Conservation (phyloP, 2,113 vertebrate genomes). For the Pluvianellus socialis region DNA sequence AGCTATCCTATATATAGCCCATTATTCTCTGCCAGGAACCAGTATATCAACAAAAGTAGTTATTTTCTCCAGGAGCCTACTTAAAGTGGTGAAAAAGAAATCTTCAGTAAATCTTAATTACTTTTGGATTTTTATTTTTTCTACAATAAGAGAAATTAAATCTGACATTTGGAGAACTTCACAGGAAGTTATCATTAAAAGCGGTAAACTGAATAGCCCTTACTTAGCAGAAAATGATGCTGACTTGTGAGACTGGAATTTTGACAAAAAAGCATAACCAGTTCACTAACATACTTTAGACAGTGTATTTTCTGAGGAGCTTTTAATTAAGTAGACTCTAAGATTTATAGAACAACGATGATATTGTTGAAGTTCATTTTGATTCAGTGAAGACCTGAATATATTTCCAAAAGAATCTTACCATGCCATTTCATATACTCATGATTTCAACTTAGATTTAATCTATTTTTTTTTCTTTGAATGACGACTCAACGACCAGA, state of each 20-base stretch:
- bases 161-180: background rate
- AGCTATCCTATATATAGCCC: background rate
- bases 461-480: background rate
- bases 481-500: background rate
- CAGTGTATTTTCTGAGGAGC: background rate
- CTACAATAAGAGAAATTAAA: background rate
- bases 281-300: background rate
- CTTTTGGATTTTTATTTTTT: background rate
- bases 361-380: background rate
- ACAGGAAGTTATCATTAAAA: conserved; percentile 10
- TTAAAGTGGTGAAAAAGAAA: background rate
- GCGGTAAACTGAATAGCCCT: background rate
- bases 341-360: background rate
- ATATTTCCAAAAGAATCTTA: background rate
- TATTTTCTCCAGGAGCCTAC: background rate
- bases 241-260: background rate
- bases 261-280: background rate
- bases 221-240: background rate
- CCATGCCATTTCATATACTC: background rate
- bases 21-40: background rate
- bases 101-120: background rate
- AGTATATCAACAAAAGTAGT: background rate
- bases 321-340: background rate
- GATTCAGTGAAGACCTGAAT: background rate
- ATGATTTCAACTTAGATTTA: background rate